Evolutionary conservation across 2,888 invertebrate genomes (phyloP).

Genomic region (Augochlorella aurata): DNA sequence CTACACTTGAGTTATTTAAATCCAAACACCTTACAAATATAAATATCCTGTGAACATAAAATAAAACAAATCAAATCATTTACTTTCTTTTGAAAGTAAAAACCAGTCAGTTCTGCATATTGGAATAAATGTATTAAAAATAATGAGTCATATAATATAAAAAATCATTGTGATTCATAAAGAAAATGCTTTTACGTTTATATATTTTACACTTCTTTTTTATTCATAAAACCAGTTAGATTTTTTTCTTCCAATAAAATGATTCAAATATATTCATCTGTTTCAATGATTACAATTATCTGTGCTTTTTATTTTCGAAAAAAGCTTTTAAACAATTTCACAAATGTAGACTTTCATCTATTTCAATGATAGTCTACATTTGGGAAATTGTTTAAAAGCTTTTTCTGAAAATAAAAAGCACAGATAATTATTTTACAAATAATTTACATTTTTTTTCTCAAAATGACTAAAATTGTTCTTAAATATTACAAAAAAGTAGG

Average conservation of each 20-base stretch:
- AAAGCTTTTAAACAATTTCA: too few relatives aligned
- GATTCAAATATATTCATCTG: too few relatives aligned
- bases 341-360: too few relatives aligned
- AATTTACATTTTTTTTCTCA: background rate
- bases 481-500: background rate
- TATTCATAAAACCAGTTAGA: background rate
- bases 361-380: too few relatives aligned
- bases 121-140: background rate
- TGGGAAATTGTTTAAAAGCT: too few relatives aligned
- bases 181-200: background rate
- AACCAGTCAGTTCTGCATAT: background rate
- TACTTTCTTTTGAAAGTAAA: background rate
- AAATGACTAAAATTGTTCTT: background rate
- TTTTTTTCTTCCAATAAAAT: background rate
- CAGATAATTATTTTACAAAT: background rate
- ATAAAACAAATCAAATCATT: constrained; percentile 1
- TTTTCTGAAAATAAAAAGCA: too few relatives aligned
- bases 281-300: too few relatives aligned
- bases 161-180: background rate
- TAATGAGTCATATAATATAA: background rate
- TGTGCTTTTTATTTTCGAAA: too few relatives aligned
- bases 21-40: background rate
- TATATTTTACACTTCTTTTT: background rate
- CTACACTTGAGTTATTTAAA: too few relatives aligned
- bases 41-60: background rate